A percentile compares a stretch with the other conserved stretches of the same genome.
These are phyloP conservation scores for Junonia oenone DNA, from an alignment of 2,888 invertebrate species.

Conservation along the genomic window DNA sequence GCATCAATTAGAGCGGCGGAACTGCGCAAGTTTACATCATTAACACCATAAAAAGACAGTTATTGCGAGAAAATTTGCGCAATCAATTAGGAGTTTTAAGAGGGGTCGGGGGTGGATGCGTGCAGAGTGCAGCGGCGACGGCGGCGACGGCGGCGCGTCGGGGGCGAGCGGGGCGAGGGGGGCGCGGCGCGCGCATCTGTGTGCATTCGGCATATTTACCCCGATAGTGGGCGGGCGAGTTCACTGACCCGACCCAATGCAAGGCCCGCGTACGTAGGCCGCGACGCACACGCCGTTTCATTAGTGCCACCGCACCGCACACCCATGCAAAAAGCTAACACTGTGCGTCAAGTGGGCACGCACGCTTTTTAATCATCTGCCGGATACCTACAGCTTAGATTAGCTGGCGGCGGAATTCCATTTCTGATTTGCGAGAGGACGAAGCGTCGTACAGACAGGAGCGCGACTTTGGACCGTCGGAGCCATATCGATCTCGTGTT, in stretches of 20 bases:
- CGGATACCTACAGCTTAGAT: slow-evolving; percentile 30
- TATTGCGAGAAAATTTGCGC: slow-evolving; percentile 79
- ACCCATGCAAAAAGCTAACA: slow-evolving; percentile 68
- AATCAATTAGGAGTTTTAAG: slow-evolving; percentile 79
- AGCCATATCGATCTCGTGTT: slow-evolving; percentile 59
- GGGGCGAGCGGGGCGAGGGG: slow-evolving; percentile 40
- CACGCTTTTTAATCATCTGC: slow-evolving; percentile 46
- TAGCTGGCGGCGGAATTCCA: slow-evolving; percentile 33
- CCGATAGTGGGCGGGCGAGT: slow-evolving; percentile 76
- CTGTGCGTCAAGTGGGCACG: slow-evolving; percentile 69
- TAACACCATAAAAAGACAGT: slow-evolving; percentile 78
- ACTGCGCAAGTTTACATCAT: slow-evolving; percentile 75
- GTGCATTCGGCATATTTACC: slow-evolving; percentile 80
- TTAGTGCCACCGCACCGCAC: slow-evolving; percentile 65
- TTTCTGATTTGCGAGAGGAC: slow-evolving; percentile 36
- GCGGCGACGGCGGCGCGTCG: slow-evolving; percentile 41
- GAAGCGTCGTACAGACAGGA: slow-evolving; percentile 28
- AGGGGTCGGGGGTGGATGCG: slow-evolving; percentile 59
- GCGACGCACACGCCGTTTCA: slow-evolving; percentile 69
- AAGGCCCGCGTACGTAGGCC: slow-evolving; percentile 72
- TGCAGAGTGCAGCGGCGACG: slow-evolving; percentile 63
- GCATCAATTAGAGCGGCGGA: slow-evolving; percentile 68
- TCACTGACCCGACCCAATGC: slow-evolving; percentile 78
- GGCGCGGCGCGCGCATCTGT: slow-evolving; percentile 75
- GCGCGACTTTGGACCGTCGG: slow-evolving; percentile 39